phyloP scores from a whole-genome alignment of 2,113 vertebrate species.

The Castor canadensis region DNA sequence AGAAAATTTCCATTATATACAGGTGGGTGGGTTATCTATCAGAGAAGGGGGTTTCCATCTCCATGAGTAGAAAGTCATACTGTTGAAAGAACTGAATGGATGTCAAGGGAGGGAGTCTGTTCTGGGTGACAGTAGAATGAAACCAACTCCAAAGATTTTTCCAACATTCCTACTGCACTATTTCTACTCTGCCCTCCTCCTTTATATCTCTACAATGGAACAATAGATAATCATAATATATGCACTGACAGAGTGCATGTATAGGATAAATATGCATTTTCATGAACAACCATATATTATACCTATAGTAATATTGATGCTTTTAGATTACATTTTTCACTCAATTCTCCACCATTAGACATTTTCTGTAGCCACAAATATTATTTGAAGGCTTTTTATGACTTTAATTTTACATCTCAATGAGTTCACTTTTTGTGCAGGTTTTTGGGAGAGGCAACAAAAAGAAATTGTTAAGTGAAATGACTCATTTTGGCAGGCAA shows the following conservation, averaged over 20 bases:
- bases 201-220: neutral
- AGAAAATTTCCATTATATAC: neutral
- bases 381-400: neutral
- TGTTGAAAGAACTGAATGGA: neutral
- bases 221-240: neutral
- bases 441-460: conserved; percentile 9
- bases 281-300: neutral
- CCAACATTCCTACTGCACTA: neutral
- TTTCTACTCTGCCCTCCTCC: neutral
- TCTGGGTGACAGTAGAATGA: neutral
- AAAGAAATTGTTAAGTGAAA: conserved; percentile 9
- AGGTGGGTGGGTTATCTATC: neutral
- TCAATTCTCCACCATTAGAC: neutral
- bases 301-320: neutral
- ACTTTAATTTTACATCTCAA: neutral
- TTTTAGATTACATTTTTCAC: neutral
- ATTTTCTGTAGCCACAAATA: neutral
- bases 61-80: neutral
- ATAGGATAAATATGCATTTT: neutral
- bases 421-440: neutral
- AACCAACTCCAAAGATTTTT: neutral
- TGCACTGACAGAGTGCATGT: neutral
- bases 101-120: neutral
- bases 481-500: neutral
- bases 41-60: neutral